These are phyloP conservation scores for Scaptomyza hsui DNA, from an alignment of 1,140 invertebrate species.

Conservation along the genomic window DNA sequence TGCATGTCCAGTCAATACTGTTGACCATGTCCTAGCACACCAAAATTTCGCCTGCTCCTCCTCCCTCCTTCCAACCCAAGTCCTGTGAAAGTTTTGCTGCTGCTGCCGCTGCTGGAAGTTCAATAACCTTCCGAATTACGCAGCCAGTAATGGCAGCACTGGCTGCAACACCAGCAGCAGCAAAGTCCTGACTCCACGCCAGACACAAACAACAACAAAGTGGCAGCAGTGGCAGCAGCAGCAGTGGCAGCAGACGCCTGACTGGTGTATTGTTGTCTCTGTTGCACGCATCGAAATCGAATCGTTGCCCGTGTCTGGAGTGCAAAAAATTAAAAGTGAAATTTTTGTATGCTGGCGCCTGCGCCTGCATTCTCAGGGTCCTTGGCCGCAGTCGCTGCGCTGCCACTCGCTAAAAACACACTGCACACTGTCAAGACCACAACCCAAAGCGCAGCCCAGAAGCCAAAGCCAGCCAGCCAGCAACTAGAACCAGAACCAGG, in stretches of 20 bases:
- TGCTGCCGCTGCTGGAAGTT: slow-evolving; percentile 29
- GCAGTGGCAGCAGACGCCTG: neutral
- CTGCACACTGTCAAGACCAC: slow-evolving; percentile 80
- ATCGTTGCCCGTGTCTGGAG: slow-evolving; percentile 46
- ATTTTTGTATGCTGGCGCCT: slow-evolving; percentile 72
- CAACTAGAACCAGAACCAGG: slow-evolving; percentile 36
- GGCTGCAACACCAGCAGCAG: neutral
- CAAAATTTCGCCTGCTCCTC: neutral
- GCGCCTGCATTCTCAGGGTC: slow-evolving; percentile 74
- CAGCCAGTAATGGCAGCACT: slow-evolving; percentile 38
- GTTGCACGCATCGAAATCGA: slow-evolving; percentile 52
- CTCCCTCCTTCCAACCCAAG: neutral
- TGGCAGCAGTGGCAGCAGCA: neutral
- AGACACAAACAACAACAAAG: slow-evolving; percentile 70
- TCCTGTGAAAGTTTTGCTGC: slow-evolving; percentile 43
- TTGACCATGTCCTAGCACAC: slow-evolving; percentile 66
- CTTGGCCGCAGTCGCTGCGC: slow-evolving; percentile 75
- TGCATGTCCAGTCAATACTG: neutral
- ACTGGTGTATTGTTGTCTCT: slow-evolving; percentile 54
- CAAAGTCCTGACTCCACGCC: slow-evolving; percentile 29
- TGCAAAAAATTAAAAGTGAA: slow-evolving; percentile 84
- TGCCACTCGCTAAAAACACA: slow-evolving; percentile 12
- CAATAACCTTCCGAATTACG: slow-evolving; percentile 49
- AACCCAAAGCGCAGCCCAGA: slow-evolving; percentile 59
- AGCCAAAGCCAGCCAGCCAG: slow-evolving; percentile 24